Conservation (phyloP, 2,113 vertebrate genomes). For the Cyprinus carpio region DNA sequence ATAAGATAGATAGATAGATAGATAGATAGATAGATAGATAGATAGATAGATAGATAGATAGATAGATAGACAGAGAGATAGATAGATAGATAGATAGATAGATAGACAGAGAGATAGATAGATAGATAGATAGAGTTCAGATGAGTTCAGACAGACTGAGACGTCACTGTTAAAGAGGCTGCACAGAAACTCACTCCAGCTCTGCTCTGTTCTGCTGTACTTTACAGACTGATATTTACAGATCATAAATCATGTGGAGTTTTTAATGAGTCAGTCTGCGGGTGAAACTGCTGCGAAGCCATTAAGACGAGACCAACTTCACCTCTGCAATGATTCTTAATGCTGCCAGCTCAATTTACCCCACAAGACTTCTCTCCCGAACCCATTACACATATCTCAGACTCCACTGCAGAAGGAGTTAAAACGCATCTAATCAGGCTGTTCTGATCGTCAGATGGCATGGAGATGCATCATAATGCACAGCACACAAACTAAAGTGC, state of each 20-base stretch:
- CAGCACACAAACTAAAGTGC: not conserved
- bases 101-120: not conserved
- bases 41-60: no score
- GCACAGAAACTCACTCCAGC: not conserved
- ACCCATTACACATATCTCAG: not conserved
- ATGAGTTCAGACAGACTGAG: no score
- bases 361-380: not conserved
- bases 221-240: not conserved
- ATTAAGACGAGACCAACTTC: not conserved
- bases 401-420: not conserved
- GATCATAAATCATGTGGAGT: not conserved
- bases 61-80: not conserved
- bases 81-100: not conserved
- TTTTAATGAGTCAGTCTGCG: not conserved
- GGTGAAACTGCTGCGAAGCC: not conserved
- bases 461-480: conserved; percentile 11
- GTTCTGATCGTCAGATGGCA: not conserved
- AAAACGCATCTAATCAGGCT: not conserved
- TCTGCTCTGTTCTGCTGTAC: not conserved
- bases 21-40: no score
- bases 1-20: no score
- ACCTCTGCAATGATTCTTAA: not conserved
- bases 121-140: not conserved
- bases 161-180: no score
- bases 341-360: not conserved